A percentile compares a stretch with the other conserved stretches of the same genome.
Evolutionary conservation across 2,113 vertebrate genomes (phyloP).

Genomic region (Cariama cristata): DNA sequence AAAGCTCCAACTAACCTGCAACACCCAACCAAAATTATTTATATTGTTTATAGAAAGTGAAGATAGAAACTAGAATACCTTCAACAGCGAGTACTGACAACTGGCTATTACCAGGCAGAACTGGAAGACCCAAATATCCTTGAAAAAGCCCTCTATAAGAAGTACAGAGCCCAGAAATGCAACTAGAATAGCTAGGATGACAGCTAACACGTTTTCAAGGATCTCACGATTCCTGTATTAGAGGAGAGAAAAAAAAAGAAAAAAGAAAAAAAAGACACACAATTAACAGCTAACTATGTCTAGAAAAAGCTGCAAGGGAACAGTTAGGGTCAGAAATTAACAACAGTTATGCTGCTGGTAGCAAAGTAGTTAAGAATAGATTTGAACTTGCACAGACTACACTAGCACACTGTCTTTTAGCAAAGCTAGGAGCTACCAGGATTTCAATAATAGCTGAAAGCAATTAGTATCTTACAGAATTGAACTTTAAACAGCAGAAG

Average conservation of each 20-base stretch:
- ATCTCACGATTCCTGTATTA: constrained; percentile 91
- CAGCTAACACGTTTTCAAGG: constrained; percentile 93
- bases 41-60: background rate
- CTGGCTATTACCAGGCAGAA: constrained; percentile 99
- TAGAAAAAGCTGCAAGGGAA: background rate
- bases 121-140: constrained; percentile 99
- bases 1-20: background rate
- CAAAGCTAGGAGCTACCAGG: background rate
- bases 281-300: background rate
- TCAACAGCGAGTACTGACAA: constrained; percentile 97
- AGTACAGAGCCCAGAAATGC: constrained; percentile 96
- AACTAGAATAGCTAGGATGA: constrained; percentile 93
- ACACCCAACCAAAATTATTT: background rate
- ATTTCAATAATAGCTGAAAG: background rate
- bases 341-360: background rate
- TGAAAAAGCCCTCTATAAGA: constrained; percentile 95
- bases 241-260: background rate
- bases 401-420: background rate
- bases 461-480: background rate
- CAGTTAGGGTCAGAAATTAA: background rate
- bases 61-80: constrained; percentile 79
- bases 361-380: background rate
- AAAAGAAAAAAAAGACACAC: accelerated
- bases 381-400: background rate
- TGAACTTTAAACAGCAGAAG: background rate